These are phyloP conservation scores for Sycophaga agraensis DNA, from an alignment of 1,140 invertebrate genomes.

Conservation along the genomic window DNA sequence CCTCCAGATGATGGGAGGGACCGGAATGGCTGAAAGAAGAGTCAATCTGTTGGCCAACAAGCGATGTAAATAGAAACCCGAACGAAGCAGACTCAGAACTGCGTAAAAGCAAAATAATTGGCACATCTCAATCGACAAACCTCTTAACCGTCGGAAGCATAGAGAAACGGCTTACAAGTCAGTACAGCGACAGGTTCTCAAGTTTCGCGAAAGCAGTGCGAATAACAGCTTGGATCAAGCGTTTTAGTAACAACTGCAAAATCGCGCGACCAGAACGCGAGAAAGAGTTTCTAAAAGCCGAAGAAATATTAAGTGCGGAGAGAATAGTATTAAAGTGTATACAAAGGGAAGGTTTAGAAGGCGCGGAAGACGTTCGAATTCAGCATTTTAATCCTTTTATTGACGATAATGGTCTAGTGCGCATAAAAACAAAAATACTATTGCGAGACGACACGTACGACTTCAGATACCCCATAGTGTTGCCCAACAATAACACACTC, in stretches of 20 bases:
- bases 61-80: constrained; percentile 16
- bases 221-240: not conserved
- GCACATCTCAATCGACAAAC: not conserved
- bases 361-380: not conserved
- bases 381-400: not conserved
- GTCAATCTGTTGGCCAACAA: constrained; percentile 32
- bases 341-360: not conserved
- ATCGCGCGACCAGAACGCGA: not conserved
- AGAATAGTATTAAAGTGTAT: not conserved
- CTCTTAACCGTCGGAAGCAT: too few species aligned
- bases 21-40: constrained; percentile 38
- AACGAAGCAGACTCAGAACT: constrained; percentile 16
- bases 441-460: constrained; percentile 24
- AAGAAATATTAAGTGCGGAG: not conserved
- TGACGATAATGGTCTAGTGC: constrained; percentile 23
- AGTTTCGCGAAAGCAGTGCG: not conserved
- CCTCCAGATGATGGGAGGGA: constrained; percentile 48
- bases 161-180: not conserved
- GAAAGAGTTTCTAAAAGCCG: not conserved
- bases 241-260: not conserved
- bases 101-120: constrained; percentile 3
- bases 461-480: not conserved
- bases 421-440: constrained; percentile 37
- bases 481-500: not conserved
- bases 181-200: not conserved